Conservation (phyloP, 2,888 invertebrate species). For the Dicycla oo region DNA sequence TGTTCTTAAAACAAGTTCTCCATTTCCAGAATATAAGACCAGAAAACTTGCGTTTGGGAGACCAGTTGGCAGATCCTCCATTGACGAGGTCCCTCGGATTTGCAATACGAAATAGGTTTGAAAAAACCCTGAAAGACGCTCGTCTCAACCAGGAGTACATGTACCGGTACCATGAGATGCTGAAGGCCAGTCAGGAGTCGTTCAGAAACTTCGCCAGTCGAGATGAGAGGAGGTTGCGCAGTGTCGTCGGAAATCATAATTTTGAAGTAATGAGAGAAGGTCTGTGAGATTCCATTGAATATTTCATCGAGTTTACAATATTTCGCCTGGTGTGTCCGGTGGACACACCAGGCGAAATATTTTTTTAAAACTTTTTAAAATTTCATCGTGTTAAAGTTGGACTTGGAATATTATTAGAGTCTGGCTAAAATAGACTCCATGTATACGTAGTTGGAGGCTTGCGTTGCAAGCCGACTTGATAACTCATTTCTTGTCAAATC, state of each 20-base stretch:
- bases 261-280: conserved; percentile 70
- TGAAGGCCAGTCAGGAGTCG: conserved; percentile 74
- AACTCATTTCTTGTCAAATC: too few species aligned
- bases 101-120: conserved; percentile 62
- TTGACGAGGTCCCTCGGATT: conserved; percentile 75
- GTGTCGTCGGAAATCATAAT: conserved; percentile 69
- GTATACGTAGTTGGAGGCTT: too few species aligned
- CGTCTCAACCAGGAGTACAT: conserved; percentile 71
- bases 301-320: not conserved
- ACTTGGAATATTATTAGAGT: too few species aligned
- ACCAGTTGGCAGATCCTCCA: conserved; percentile 64
- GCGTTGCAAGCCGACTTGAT: too few species aligned
- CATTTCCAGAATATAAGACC: conserved; percentile 32
- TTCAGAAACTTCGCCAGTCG: conserved; percentile 67
- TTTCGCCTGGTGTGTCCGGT: too few species aligned
- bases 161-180: conserved; percentile 77
- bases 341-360: too few species aligned
- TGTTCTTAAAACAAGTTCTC: not conserved
- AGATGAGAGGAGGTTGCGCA: conserved; percentile 67
- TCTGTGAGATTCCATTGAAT: conserved; percentile 34
- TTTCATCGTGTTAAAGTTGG: too few species aligned
- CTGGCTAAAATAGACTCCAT: too few species aligned
- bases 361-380: too few species aligned
- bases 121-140: conserved; percentile 66
- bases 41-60: conserved; percentile 20